These are phyloP conservation scores for Acleris laterana DNA, from an alignment of 2,888 invertebrate genomes.

Conservation along the genomic window DNA sequence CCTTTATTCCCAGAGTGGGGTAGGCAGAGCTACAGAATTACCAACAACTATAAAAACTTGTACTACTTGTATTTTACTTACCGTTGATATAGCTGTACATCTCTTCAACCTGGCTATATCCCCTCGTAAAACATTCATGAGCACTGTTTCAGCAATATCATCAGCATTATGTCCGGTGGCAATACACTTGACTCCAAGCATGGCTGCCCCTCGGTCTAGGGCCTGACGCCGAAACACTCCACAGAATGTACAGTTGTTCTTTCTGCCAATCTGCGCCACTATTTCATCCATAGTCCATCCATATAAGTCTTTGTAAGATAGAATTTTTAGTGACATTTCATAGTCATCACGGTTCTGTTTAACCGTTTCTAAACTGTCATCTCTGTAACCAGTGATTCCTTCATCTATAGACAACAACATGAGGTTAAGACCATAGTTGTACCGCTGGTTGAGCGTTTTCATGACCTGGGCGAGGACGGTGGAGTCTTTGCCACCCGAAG, in stretches of 20 bases:
- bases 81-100: constrained; percentile 95
- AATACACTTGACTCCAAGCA: constrained; percentile 95
- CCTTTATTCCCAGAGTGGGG: no score
- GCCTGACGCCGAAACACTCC: constrained; percentile 98
- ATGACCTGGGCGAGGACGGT: constrained; percentile 98
- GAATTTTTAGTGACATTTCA: constrained; percentile 95
- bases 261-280: constrained; percentile 92
- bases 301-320: constrained; percentile 98
- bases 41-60: no score
- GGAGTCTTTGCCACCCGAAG: constrained; percentile 98
- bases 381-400: constrained; percentile 97
- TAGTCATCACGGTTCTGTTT: constrained; percentile 97
- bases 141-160: constrained; percentile 98
- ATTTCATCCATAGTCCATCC: constrained; percentile 99
- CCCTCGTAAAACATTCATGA: constrained; percentile 98
- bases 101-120: constrained; percentile 96
- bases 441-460: constrained; percentile 94
- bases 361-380: constrained; percentile 98
- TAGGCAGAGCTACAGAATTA: no score
- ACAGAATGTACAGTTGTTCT: constrained; percentile 98
- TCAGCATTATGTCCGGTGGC: constrained; percentile 99
- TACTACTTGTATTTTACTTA: no score
- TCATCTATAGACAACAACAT: constrained; percentile 98
- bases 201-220: constrained; percentile 95
- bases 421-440: constrained; percentile 95